Conservation (phyloP, 1,140 invertebrate species). For the Drosophila hydei region DNA sequence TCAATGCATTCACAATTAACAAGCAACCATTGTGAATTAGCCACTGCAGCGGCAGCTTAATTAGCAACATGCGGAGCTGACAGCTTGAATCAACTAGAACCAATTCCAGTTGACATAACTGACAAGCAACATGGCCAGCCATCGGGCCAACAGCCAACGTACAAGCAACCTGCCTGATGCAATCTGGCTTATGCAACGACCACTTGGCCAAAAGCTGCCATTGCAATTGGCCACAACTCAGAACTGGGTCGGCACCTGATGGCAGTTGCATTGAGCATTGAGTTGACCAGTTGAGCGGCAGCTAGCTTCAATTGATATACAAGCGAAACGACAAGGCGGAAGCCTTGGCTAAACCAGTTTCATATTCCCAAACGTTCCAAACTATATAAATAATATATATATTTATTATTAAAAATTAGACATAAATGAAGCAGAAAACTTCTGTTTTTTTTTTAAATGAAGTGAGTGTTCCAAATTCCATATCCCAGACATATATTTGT, state of each 20-base stretch:
- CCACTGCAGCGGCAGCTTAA: slow-evolving; percentile 25
- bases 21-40: slow-evolving; percentile 2
- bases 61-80: slow-evolving; percentile 21
- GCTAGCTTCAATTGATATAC: not conserved
- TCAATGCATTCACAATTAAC: slow-evolving; percentile 9
- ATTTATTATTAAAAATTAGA: too few species aligned
- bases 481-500: too few species aligned
- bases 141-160: slow-evolving; percentile 1
- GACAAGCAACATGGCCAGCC: slow-evolving; percentile 3
- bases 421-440: too few species aligned
- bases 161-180: slow-evolving; percentile 11
- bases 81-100: slow-evolving; percentile 25
- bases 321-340: too few species aligned
- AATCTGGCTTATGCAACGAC: slow-evolving; percentile 20
- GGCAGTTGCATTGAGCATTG: not conserved
- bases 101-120: slow-evolving; percentile 19
- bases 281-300: not conserved
- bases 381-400: too few species aligned
- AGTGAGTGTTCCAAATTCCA: too few species aligned
- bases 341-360: too few species aligned
- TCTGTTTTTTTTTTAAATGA: too few species aligned
- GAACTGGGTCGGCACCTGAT: slow-evolving; percentile 20
- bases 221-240: slow-evolving; percentile 3
- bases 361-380: too few species aligned
- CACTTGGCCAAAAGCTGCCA: slow-evolving; percentile 6